Evolutionary conservation across 1,140 invertebrate species (phyloP), one percentile per base, ranked within the genome.

Genomic region (Pectinophora gossypiella): DNA sequence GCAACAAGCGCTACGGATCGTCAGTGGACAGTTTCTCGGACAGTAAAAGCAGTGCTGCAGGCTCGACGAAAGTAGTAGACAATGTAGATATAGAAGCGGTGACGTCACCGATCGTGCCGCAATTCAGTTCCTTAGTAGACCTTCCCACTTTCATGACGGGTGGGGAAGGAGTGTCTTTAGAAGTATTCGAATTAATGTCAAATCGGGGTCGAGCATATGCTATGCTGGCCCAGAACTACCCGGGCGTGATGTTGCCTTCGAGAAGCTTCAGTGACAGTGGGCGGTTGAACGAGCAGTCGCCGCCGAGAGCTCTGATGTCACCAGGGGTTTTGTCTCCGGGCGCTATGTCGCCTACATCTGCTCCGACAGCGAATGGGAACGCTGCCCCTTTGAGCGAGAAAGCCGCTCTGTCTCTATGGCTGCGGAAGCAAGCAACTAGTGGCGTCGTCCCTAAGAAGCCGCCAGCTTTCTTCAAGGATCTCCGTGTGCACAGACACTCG

Each of bases 121-220:
- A 93, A 16, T 96, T 92, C 61, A 94, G 91, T 59, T 96, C 95
- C 9, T 84, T 96, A 54, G 91, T 96, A 4, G 94, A 93, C 67
- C 76, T 97, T 35, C 95, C 95, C 0, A 96, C 95, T 0, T 97
- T 93, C 61, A 90, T 96, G 23, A 92, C 91, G 36, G 93, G 94
- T 63, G 93, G 93, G 0, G 94, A 95, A 72, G 92, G 91, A 51
- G 90, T 94, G 0, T 93, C 94, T 0, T 75, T 92, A 4, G 94
- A 94, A 73, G 93, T 94, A 3, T 82, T 95, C 45, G 93, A 95
- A 69, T 76, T 93, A 32, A 85, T 95, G 65, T 92, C 93, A 5
- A 91, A 91, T 5, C 89, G 91, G 44, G 92, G 92, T 60, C 91
- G 92, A 56, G 90, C 94, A 6, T 94, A 93, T 66, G 91, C 92